Base-by-base conservation (phyloP, 2,797 vertebrate genomes). In the Sebastes nivosus region DNA sequence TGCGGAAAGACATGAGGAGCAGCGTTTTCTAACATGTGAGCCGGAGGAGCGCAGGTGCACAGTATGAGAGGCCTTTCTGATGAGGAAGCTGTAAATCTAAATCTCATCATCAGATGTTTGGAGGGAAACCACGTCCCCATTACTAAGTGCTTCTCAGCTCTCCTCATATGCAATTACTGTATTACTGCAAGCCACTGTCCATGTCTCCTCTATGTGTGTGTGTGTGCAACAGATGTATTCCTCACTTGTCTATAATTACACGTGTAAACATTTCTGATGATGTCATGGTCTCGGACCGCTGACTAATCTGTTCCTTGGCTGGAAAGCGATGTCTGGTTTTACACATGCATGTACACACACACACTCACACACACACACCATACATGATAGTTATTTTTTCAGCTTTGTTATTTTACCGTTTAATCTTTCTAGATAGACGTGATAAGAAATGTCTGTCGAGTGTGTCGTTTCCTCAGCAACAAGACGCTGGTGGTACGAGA, bases 171-270 rank as follows among this genome's bases (percentile, higher is more conserved):
- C 75, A 89, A 88, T 93, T 93, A 90, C 72, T 86, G 86, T 67
- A 84, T 91, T 90, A 87, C 84, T 89, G 88, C 66, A 78, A 87
- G 79, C 82, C 85, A 71, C 85, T 66, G 82, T 86, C 83, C 86
- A 67, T 83, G 80, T 75, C 72, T 75, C 54, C 20, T 50, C 25
- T 57, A 52, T 83, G 67, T 81, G 79, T 85, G 72, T 82, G 82
- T 80, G 77, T 68, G 71, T 67, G 64, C 72, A 81, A 80, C 88
- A 89, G 89, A 89, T 88, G 86, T 91, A 91, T 93, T 93, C 88
- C 89, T 91, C 88, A 89, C 92, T 91, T 86, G 80, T 88, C 91
- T 94, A 88, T 94, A 94, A 94, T 94, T 93, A 94, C 83, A 87
- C n/a, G 77, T 90, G 93, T 91, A 92, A 94, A 94, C 90, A 92